Evolutionary conservation across 2,797 vertebrate genomes (phyloP), one percentile per base, ranked within the genome.

Genomic region (Crenuchus spilurus): DNA sequence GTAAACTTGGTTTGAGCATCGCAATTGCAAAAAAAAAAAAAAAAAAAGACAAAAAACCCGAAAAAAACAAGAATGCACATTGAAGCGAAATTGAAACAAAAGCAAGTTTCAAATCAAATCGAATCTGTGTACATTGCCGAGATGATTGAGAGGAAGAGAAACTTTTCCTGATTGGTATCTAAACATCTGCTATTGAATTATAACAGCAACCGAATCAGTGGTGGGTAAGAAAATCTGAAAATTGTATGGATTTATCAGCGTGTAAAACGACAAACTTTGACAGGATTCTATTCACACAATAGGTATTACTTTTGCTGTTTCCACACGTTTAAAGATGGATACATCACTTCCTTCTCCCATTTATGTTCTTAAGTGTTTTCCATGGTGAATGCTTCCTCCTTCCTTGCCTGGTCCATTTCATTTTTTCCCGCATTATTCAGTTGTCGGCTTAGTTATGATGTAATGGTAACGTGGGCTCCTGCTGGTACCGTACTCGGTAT

Each of bases 131-230:
- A 73, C 67, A 67, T 77, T 79, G 71, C 68, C 63, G 76, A 70
- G 77, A 81, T 76, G 65, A 78, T 79, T 65, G 55, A 39, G 6
- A 39, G 57, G 57, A 76, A 57, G 51, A 77, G 26, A 70, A 14
- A 1, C 26, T 81, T 81, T 77, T 75, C 79, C 79, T 58, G 30
- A 66, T 81, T 77, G 67, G 75, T 77, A 63, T 76, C 65, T 78
- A 74, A 61, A 77, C 74, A 42, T 70, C 78, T 68, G 70, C 79
- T 64, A 68, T 41, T 70, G 66, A 77, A 61, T 74, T 73, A 75
- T 48, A 58, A 70, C 41, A 31, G 67, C 62, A 69, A 35, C 69
- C 18, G 54, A 79, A 24, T 74, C 69, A 76, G 22, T 54, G 58
- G 75, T 76, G 77, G 65, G 28, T 79, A 61, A 76, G 66, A 70